A percentile compares a stretch with the other conserved stretches of the same genome.
Conservation (phyloP, 2,888 invertebrate genomes). For the Cephus spinipes region DNA sequence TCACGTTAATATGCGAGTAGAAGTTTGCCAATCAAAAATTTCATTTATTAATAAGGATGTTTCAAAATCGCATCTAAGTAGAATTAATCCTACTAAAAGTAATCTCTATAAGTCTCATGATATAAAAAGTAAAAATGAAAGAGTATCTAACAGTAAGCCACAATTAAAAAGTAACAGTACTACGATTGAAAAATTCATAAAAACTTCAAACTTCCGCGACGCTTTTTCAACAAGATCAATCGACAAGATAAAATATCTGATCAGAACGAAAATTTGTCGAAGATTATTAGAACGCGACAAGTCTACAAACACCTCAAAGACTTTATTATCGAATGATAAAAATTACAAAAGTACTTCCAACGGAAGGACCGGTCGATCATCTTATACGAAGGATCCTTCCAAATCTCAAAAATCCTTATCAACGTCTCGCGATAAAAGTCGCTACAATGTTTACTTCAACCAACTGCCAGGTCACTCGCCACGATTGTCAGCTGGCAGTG, state of each 20-base stretch:
- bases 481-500: background rate
- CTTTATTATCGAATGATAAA: constrained; percentile 29
- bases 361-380: constrained; percentile 26
- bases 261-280: constrained; percentile 40
- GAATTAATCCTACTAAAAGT: no score
- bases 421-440: background rate
- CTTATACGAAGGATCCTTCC: background rate
- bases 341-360: constrained; percentile 34
- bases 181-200: background rate
- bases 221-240: constrained; percentile 36
- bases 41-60: background rate
- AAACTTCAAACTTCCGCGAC: constrained; percentile 9
- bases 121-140: background rate
- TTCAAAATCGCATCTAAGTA: background rate
- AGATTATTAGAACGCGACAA: constrained; percentile 37
- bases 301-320: constrained; percentile 37
- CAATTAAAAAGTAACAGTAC: background rate
- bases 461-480: background rate
- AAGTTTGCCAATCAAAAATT: background rate
- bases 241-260: constrained; percentile 40
- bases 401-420: background rate
- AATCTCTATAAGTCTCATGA: background rate
- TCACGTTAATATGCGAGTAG: background rate
- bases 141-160: background rate
- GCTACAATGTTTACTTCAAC: background rate